These are phyloP conservation scores for Anthonomus grandis DNA, from an alignment of 1,140 invertebrate genomes.

Conservation along the genomic window DNA sequence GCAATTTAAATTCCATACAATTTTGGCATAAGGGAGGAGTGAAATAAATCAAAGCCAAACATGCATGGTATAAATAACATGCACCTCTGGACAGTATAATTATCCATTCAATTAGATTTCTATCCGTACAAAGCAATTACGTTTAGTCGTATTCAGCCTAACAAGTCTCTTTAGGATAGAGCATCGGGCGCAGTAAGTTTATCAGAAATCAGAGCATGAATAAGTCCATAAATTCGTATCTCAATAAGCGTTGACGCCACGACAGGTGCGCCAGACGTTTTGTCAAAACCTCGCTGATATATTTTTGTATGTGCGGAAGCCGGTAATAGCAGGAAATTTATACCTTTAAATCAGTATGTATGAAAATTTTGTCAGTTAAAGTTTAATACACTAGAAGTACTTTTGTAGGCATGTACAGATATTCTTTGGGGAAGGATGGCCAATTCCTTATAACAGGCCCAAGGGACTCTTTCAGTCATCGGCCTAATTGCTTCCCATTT, in stretches of 20 bases:
- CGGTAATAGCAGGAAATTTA: not conserved
- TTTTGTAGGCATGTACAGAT: too few relatives aligned
- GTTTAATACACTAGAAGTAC: too few relatives aligned
- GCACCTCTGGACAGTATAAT: slow-evolving; percentile 19
- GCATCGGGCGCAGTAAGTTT: slow-evolving; percentile 7
- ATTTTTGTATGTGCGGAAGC: slow-evolving; percentile 9
- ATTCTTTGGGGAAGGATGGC: too few relatives aligned
- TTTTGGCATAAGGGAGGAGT: slow-evolving; percentile 1
- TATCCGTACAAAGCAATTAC: slow-evolving; percentile 19
- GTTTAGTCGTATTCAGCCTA: slow-evolving; percentile 13
- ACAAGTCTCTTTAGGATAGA: slow-evolving; percentile 18
- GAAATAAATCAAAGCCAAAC: slow-evolving; percentile 16
- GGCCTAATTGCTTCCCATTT: too few relatives aligned
- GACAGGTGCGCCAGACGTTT: not conserved
- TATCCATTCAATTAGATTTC: slow-evolving; percentile 18
- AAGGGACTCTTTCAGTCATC: too few relatives aligned
- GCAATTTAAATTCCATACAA: slow-evolving; percentile 10
- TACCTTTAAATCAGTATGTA: not conserved
- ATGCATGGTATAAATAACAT: slow-evolving; percentile 18
- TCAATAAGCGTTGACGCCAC: not conserved
- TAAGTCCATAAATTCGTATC: slow-evolving; percentile 11
- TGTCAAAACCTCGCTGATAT: slow-evolving; percentile 5
- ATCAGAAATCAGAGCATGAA: slow-evolving; percentile 10
- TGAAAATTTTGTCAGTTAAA: too few relatives aligned
- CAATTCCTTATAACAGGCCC: too few relatives aligned